phyloP scores from a whole-genome alignment of 2,888 invertebrate species.

The Tiphia femorata region DNA sequence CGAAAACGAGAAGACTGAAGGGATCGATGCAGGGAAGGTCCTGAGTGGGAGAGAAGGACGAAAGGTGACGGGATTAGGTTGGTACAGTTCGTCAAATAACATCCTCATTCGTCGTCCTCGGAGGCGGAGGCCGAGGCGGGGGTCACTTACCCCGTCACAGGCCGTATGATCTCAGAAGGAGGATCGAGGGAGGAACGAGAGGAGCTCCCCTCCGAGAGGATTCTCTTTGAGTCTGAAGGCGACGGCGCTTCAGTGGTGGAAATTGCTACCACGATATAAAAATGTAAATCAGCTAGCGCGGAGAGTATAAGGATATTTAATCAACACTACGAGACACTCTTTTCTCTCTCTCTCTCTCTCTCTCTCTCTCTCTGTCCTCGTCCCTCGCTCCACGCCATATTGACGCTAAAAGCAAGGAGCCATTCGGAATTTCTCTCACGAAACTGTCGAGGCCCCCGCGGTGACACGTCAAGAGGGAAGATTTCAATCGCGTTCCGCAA shows the following conservation, averaged over 20 bases:
- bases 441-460: too few relatives aligned
- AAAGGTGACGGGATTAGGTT: slow-evolving; percentile 34
- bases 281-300: too few relatives aligned
- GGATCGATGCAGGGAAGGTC: not conserved
- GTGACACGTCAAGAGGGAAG: too few relatives aligned
- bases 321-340: too few relatives aligned
- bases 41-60: slow-evolving; percentile 22
- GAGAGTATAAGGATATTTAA: too few relatives aligned
- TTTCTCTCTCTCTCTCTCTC: not conserved
- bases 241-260: too few relatives aligned
- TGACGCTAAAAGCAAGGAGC: too few relatives aligned
- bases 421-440: too few relatives aligned
- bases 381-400: not conserved
- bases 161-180: slow-evolving; percentile 5
- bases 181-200: too few relatives aligned
- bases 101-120: slow-evolving; percentile 32
- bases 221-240: not conserved
- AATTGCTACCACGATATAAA: too few relatives aligned
- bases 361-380: not conserved
- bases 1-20: slow-evolving; percentile 8
- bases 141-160: slow-evolving; percentile 38
- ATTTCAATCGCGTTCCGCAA: too few relatives aligned
- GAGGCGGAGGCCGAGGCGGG: too few relatives aligned
- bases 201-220: not conserved
- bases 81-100: slow-evolving; percentile 49